These are phyloP conservation scores for Ivindomyrus marchei DNA, from an alignment of 2,113 vertebrate species.

Conservation along the genomic window DNA sequence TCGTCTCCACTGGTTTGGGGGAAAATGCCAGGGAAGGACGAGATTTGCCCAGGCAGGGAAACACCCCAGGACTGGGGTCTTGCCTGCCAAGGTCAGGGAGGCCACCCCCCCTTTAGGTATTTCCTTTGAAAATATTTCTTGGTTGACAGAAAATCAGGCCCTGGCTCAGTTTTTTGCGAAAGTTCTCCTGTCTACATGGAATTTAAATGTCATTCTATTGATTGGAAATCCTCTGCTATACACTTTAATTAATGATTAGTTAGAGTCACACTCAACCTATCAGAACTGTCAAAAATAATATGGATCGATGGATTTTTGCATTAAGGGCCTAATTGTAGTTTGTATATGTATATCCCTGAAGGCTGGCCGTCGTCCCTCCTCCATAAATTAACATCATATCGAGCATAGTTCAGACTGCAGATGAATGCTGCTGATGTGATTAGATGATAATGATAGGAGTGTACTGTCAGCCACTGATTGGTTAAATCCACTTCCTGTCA, in stretches of 20 bases:
- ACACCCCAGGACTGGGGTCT: neutral
- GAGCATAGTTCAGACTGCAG: neutral
- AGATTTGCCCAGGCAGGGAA: neutral
- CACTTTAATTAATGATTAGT: neutral
- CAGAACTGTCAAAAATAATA: neutral
- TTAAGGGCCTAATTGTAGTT: neutral
- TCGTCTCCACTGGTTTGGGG: neutral
- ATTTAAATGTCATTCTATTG: slow-evolving; percentile 13
- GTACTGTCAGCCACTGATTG: neutral
- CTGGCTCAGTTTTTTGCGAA: neutral
- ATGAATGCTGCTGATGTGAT: neutral
- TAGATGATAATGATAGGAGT: neutral
- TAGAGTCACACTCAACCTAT: neutral
- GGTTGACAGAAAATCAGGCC: slow-evolving; percentile 20
- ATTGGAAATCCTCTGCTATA: neutral
- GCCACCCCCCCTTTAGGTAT: neutral
- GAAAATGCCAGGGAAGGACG: neutral
- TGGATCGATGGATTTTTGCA: neutral
- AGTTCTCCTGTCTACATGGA: neutral
- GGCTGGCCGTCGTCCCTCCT: neutral
- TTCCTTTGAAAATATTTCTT: slow-evolving; percentile 25
- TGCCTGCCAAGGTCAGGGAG: neutral
- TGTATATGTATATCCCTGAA: neutral
- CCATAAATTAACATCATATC: neutral
- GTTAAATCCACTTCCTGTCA: neutral